Evolutionary conservation across 2,113 vertebrate species (phyloP).

Genomic region (Reinhardtius hippoglossoides): DNA sequence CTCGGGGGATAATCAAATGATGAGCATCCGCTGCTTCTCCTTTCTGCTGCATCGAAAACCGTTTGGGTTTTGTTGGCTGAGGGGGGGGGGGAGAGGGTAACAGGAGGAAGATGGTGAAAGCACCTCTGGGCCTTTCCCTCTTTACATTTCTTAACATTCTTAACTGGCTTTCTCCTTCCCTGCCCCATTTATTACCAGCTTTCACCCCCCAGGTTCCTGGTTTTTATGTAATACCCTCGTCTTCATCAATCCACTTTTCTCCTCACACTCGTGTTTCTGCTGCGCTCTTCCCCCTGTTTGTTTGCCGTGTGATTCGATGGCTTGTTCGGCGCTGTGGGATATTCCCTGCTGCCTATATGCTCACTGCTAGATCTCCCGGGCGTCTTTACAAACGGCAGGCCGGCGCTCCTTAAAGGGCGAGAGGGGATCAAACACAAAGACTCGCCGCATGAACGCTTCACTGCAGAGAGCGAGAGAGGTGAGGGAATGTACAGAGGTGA

Average conservation of each 20-base stretch:
- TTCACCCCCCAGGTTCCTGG: not conserved
- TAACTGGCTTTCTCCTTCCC: not conserved
- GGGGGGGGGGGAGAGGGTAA: conserved; percentile 37
- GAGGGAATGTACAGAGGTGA: conserved; percentile 7
- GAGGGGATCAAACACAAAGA: conserved; percentile 12
- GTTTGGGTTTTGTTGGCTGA: conserved; percentile 32
- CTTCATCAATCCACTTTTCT: too few relatives aligned
- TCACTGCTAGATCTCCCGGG: conserved; percentile 24
- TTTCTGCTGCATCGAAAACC: conserved; percentile 27
- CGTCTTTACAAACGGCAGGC: conserved; percentile 20
- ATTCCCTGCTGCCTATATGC: not conserved
- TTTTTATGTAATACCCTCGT: too few relatives aligned
- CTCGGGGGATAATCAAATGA: conserved; percentile 45
- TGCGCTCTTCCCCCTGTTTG: not conserved
- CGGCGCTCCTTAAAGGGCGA: not conserved
- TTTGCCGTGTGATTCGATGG: not conserved
- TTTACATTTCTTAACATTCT: conserved; percentile 14
- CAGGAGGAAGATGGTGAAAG: conserved; percentile 23
- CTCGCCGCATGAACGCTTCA: not conserved
- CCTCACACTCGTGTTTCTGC: not conserved
- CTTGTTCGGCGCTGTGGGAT: conserved; percentile 27
- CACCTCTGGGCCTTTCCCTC: conserved; percentile 11
- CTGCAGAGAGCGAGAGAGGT: not conserved
- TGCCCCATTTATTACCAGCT: not conserved
- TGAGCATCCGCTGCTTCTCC: conserved; percentile 29